Conservation (phyloP, 2,888 invertebrate genomes). For the Melieria crassipennis region DNA sequence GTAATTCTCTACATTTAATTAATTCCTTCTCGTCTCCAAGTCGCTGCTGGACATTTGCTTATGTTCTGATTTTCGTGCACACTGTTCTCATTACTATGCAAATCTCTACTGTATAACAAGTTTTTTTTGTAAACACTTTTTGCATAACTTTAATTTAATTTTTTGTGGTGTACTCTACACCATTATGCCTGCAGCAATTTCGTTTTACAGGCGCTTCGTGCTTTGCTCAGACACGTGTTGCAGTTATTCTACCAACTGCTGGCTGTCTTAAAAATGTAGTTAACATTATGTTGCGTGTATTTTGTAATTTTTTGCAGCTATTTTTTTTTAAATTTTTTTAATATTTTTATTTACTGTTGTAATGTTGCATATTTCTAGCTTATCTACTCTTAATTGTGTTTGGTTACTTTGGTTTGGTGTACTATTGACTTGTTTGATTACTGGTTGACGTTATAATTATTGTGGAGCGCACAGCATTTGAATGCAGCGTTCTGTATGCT, state of each 20-base stretch:
- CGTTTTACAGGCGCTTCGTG: neutral
- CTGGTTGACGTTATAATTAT: neutral
- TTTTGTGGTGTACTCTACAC: conserved; percentile 33
- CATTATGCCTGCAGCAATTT: neutral
- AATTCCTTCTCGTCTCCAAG: conserved; percentile 28
- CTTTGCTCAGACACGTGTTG: neutral
- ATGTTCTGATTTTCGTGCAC: conserved; percentile 28
- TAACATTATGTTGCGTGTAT: conserved; percentile 32
- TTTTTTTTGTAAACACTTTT: conserved; percentile 24
- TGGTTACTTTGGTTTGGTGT: no score
- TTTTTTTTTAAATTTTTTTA: neutral
- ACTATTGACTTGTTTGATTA: no score
- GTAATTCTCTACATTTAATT: conserved; percentile 18
- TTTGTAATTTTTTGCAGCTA: neutral
- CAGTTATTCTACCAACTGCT: conserved; percentile 9
- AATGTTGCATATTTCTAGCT: neutral
- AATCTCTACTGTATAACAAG: conserved; percentile 24
- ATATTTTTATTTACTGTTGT: neutral
- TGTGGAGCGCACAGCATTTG: neutral
- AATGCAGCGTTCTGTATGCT: neutral
- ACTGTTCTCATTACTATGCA: conserved; percentile 12
- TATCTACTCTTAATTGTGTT: no score
- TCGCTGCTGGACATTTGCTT: conserved; percentile 21
- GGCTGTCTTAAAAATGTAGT: conserved; percentile 38
- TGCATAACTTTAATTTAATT: neutral